phyloP scores from a whole-genome alignment of 2,113 vertebrate genomes.

The Burhinus bistriatus region DNA sequence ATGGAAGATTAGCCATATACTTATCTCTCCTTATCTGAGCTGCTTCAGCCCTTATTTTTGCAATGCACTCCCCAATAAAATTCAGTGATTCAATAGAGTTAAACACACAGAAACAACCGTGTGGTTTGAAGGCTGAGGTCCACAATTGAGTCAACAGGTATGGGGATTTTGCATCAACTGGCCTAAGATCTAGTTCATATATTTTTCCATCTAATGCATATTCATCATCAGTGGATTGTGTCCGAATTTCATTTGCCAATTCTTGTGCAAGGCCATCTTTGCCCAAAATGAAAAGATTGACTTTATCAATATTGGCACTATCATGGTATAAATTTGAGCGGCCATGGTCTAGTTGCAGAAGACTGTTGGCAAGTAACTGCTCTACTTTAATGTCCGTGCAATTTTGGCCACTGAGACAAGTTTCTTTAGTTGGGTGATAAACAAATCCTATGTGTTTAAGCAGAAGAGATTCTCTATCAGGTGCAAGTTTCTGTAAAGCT shows the following conservation, averaged over 20 bases:
- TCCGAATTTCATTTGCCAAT: slow-evolving; percentile 94
- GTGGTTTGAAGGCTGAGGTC: slow-evolving; percentile 92
- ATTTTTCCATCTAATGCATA: slow-evolving; percentile 98
- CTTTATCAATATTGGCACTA: slow-evolving; percentile 93
- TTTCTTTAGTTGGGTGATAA: slow-evolving; percentile 99
- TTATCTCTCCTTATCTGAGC: slow-evolving; percentile 89
- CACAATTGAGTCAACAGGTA: slow-evolving; percentile 91
- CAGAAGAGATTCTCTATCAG: slow-evolving; percentile 96
- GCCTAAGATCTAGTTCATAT: slow-evolving; percentile 93
- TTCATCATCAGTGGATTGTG: slow-evolving; percentile 96
- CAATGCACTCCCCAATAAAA: slow-evolving; percentile 93
- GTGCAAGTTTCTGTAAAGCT: slow-evolving; percentile 96
- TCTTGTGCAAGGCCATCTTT: slow-evolving; percentile 96
- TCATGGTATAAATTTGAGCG: slow-evolving; percentile 91
- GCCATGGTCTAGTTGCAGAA: slow-evolving; percentile 89
- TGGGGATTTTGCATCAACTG: slow-evolving; percentile 91
- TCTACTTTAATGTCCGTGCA: slow-evolving; percentile 97
- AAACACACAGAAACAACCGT: slow-evolving; percentile 97
- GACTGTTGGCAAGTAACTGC: slow-evolving; percentile 90
- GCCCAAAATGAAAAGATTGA: slow-evolving; percentile 96
- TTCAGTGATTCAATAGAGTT: slow-evolving; percentile 96
- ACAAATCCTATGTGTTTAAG: slow-evolving; percentile 99
- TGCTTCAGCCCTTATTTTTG: slow-evolving; percentile 91
- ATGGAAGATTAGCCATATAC: slow-evolving; percentile 88
- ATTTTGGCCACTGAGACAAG: slow-evolving; percentile 93